phyloP scores from a whole-genome alignment of 2,113 vertebrate genomes.

The Psammodynastes pulverulentus region DNA sequence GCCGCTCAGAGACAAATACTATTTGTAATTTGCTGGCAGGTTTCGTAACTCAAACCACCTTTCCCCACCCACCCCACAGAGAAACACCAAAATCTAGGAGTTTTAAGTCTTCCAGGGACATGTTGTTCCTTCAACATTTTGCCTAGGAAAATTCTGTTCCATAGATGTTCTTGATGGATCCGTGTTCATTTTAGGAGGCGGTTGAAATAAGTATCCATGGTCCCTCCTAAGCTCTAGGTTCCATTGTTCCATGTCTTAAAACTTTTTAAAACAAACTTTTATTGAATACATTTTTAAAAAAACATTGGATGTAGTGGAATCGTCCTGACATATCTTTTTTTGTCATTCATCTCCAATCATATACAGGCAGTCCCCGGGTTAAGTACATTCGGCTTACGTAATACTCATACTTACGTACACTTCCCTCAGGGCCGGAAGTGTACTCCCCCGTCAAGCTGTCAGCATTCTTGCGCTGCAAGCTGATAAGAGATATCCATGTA shows the following conservation, averaged over 20 bases:
- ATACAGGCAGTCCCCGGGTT: too few relatives aligned
- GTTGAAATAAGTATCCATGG: neutral
- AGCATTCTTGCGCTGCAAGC: too few relatives aligned
- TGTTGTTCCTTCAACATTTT: neutral
- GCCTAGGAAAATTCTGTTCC: neutral
- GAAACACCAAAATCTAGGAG: neutral
- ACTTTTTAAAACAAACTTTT: too few relatives aligned
- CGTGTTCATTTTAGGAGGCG: neutral
- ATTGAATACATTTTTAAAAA: too few relatives aligned
- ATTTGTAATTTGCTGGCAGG: neutral
- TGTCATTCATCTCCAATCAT: too few relatives aligned
- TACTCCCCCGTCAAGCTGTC: too few relatives aligned
- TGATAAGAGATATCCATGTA: too few relatives aligned
- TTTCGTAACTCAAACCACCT: neutral
- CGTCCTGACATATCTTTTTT: too few relatives aligned
- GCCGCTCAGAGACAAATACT: neutral
- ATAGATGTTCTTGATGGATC: neutral
- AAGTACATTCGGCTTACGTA: too few relatives aligned
- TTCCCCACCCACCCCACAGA: neutral
- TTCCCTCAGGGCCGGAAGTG: too few relatives aligned
- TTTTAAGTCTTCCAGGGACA: neutral
- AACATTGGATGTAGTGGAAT: too few relatives aligned
- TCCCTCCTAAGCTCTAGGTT: neutral
- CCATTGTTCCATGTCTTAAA: neutral
- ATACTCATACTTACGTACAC: too few relatives aligned